Conservation (phyloP, 2,888 invertebrate species). For the Morpho achilles region DNA sequence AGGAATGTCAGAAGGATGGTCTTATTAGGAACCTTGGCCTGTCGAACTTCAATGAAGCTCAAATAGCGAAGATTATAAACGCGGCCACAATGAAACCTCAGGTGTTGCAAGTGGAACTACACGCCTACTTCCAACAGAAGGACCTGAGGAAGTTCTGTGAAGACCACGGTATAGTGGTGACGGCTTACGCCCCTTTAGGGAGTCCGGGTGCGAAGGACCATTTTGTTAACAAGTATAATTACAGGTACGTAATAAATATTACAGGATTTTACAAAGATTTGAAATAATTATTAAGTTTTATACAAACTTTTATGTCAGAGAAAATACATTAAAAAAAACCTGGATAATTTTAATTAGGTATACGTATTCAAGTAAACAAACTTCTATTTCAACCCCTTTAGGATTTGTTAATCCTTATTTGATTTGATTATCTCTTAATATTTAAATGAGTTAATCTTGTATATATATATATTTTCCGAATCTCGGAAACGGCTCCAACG, state of each 20-base stretch:
- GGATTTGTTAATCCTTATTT: too few species aligned
- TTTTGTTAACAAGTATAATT: constrained; percentile 81
- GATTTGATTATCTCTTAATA: too few species aligned
- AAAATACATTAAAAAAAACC: too few species aligned
- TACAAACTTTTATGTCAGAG: background rate
- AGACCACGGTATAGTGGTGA: constrained; percentile 80
- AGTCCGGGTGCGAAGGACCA: constrained; percentile 84
- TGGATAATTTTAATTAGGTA: too few species aligned
- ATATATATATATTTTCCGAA: too few species aligned
- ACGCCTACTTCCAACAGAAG: constrained; percentile 87
- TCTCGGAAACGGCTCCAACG: too few species aligned
- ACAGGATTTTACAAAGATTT: too few species aligned
- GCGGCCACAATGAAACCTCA: constrained; percentile 83
- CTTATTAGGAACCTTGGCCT: constrained; percentile 85
- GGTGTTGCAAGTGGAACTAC: constrained; percentile 86
- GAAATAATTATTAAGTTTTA: background rate
- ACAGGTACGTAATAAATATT: constrained; percentile 53
- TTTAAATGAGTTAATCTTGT: too few species aligned
- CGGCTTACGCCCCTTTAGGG: constrained; percentile 86
- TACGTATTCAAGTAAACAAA: too few species aligned
- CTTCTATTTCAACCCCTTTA: too few species aligned
- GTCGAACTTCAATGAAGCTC: constrained; percentile 87
- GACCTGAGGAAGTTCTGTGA: constrained; percentile 81
- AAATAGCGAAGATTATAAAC: constrained; percentile 81
- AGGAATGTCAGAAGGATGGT: constrained; percentile 82